Evolutionary conservation across 2,113 vertebrate species (phyloP).

Genomic region (Girardinichthys multiradiatus): DNA sequence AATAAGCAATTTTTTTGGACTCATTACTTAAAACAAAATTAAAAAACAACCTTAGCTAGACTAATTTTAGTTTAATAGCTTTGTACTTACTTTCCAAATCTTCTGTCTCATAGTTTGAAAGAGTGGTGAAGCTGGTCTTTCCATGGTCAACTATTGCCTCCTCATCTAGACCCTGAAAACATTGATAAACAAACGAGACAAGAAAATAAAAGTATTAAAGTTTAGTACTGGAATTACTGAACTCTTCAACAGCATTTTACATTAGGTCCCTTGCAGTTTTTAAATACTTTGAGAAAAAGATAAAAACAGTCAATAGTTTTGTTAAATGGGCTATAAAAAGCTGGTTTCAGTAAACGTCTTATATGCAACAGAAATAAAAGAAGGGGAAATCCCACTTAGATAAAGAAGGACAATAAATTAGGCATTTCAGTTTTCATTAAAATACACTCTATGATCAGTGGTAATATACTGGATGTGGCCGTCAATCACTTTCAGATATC

Average conservation of each 20-base stretch:
- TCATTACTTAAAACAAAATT: background rate
- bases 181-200: background rate
- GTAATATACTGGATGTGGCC: background rate
- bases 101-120: constrained; percentile 91
- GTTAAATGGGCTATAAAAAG: too few species aligned
- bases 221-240: background rate
- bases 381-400: too few species aligned
- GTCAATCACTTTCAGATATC: background rate
- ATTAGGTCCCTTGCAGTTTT: background rate
- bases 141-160: constrained; percentile 94
- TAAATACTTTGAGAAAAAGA: background rate
- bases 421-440: background rate
- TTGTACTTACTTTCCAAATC: constrained; percentile 92
- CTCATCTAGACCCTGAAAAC: constrained; percentile 89
- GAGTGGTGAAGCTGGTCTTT: constrained; percentile 91
- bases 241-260: background rate
- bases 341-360: too few species aligned
- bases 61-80: background rate
- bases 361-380: too few species aligned
- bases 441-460: background rate
- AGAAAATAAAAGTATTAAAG: background rate
- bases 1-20: too few species aligned
- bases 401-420: too few species aligned
- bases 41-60: background rate
- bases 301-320: too few species aligned